Evolutionary conservation across 92 coral and sea anemone species (phyloP).

Genomic region (Isaurus tuberculatus): DNA sequence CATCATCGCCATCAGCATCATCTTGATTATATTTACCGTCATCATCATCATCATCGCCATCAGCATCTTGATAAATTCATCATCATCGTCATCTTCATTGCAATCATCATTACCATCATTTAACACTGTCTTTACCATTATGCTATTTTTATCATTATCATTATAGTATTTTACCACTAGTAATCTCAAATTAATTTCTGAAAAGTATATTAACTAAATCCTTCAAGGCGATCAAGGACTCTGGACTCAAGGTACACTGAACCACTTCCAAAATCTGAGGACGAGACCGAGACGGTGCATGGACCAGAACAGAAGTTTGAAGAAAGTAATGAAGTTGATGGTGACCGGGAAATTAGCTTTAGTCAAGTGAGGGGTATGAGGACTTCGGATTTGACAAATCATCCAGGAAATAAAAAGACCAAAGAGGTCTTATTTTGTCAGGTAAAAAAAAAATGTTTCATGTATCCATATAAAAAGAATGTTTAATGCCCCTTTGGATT

Average conservation of each 20-base stretch:
- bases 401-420: constrained; percentile 74
- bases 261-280: background rate
- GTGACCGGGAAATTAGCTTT: background rate
- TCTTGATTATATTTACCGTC: too few relatives aligned
- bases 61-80: too few relatives aligned
- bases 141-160: too few relatives aligned
- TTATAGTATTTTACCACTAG: too few relatives aligned
- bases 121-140: too few relatives aligned
- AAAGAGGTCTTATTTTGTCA: constrained; percentile 67
- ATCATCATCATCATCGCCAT: too few relatives aligned
- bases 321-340: constrained; percentile 1
- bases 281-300: background rate
- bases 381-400: constrained; percentile 52
- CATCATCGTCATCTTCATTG: too few relatives aligned
- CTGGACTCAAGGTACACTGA: constrained; percentile 9
- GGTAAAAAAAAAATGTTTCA: too few relatives aligned
- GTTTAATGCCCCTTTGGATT: too few relatives aligned
- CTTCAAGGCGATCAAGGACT: constrained; percentile 17
- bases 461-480: too few relatives aligned
- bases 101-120: too few relatives aligned
- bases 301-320: constrained; percentile 29
- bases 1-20: too few relatives aligned
- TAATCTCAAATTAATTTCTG: background rate
- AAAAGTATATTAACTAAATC: background rate
- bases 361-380: constrained; percentile 3